Conservation (phyloP, 2,888 invertebrate species). For the Acanthosepion lycidas region DNA sequence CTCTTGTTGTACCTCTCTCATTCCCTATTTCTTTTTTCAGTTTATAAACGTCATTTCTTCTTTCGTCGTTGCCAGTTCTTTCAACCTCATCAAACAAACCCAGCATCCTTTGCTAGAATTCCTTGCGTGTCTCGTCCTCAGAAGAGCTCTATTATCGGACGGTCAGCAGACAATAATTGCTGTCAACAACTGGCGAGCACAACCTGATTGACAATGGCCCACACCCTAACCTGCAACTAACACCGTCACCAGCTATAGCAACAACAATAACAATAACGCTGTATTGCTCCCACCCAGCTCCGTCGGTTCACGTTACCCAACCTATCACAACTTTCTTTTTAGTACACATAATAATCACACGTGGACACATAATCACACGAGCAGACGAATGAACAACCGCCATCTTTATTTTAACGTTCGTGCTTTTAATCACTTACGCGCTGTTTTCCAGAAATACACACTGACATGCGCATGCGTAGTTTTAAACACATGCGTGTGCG, state of each 20-base stretch:
- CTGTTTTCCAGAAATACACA: neutral
- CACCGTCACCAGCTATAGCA: neutral
- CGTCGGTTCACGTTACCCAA: neutral
- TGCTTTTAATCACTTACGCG: neutral
- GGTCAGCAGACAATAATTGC: constrained; percentile 5
- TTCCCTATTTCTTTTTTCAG: too few relatives aligned
- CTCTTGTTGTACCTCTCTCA: too few relatives aligned
- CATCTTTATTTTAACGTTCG: neutral
- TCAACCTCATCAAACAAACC: neutral
- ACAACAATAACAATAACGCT: neutral
- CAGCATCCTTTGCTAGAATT: neutral
- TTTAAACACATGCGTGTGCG: neutral
- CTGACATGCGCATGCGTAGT: neutral
- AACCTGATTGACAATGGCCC: neutral
- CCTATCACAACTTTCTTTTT: neutral
- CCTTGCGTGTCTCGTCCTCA: neutral
- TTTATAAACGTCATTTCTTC: neutral
- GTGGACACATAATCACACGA: neutral
- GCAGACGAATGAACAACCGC: neutral
- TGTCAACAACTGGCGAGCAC: neutral
- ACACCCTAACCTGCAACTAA: neutral
- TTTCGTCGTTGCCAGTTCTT: neutral
- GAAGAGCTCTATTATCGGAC: neutral
- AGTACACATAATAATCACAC: constrained; percentile 1
- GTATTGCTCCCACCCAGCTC: neutral